Evolutionary conservation across 1,140 invertebrate genomes (phyloP), one percentile per base, ranked within the genome.

Genomic region (Cherax destructor): DNA sequence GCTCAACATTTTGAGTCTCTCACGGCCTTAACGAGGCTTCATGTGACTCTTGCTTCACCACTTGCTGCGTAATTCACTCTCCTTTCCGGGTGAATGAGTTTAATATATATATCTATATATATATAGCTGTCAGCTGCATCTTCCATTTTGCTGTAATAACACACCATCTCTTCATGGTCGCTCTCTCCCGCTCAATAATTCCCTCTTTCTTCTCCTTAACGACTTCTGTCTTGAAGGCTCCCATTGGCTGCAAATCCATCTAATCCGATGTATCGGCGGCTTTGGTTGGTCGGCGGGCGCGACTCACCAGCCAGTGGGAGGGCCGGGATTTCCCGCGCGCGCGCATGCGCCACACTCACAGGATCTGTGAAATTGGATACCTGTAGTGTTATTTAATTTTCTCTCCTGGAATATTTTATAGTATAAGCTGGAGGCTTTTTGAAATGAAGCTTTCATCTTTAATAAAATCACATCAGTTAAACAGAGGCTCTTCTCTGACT

Each of bases 301-400:
- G 83, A 85, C 65, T 74, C 83, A n/a, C 65, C 65, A 85, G 30
- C 83, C 83, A 85, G 74, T 85, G 65, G 83, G 83, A 84, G 83
- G 83, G 69, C 49, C 41, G 7, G 11, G 52, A 13, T 85, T 74
- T 85, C 83, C 61, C 83, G 41, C 83, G 24, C 47, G 21, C 30
- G 65, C 83, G 83, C 83, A 74, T 50, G 65, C 69, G 83, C 83
- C 65, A 21, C 69, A 6, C 13, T 74, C 13, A 74, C 65, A 85
- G 83, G 83, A 85, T 85, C 83, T 85, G 83, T 85, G 83, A 85
- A 85, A 74, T 72, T 85, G 83, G 83, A 85, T 85, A 85, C 83
- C 83, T 85, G 83, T 85, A 85, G 83, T 85, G 83, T 85, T 85
- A 85, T 85, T 85, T 85, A 85, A 85, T 85, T 85, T 85, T 85